Evolutionary conservation across 2,888 invertebrate genomes (phyloP).

Genomic region (Euproctis similis): DNA sequence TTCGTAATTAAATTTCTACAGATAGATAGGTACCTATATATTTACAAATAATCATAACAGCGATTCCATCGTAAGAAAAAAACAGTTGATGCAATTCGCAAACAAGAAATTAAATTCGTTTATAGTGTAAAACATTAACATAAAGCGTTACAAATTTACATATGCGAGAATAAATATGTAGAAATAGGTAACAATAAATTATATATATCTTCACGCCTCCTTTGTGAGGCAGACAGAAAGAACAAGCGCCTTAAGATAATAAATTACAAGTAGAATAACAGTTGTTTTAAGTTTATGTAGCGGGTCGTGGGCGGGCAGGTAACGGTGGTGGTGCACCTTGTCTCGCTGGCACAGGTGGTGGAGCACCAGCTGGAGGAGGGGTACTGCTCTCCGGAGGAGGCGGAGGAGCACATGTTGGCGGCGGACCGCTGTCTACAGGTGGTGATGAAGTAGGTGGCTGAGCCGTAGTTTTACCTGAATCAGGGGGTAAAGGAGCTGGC

Average conservation of each 20-base stretch:
- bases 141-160: no score
- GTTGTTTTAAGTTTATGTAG: slow-evolving; percentile 18
- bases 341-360: slow-evolving; percentile 72
- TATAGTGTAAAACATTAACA: slow-evolving; percentile 1
- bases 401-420: slow-evolving; percentile 80
- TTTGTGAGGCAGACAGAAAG: neutral
- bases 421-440: slow-evolving; percentile 76
- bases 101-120: slow-evolving; percentile 12
- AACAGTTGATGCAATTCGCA: slow-evolving; percentile 5
- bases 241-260: neutral
- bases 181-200: no score
- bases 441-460: slow-evolving; percentile 65
- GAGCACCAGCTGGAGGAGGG: slow-evolving; percentile 52
- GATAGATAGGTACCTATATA: no score
- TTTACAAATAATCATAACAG: slow-evolving; percentile 5
- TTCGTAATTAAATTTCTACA: neutral
- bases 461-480: slow-evolving; percentile 50
- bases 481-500: slow-evolving; percentile 72
- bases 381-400: slow-evolving; percentile 50
- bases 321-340: slow-evolving; percentile 79
- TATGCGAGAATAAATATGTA: no score
- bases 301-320: slow-evolving; percentile 76
- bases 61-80: slow-evolving; percentile 14
- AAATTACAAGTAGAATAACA: neutral
- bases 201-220: slow-evolving; percentile 2